phyloP scores from a whole-genome alignment of 2,888 invertebrate genomes.

The Creontiades dilutus region DNA sequence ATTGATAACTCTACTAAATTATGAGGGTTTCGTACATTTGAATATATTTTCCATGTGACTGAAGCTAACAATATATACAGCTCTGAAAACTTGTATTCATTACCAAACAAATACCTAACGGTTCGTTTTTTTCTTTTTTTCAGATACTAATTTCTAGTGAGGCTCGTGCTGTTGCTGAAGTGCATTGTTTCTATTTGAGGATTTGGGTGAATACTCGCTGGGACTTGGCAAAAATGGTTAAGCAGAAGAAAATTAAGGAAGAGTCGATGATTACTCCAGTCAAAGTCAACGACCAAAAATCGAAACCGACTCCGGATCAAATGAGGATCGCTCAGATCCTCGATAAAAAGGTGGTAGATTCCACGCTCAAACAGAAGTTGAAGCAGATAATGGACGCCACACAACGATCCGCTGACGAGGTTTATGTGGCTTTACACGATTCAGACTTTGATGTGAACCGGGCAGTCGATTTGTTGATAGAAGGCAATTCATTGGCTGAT shows the following conservation, averaged over 20 bases:
- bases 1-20: not conserved
- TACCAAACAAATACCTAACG: not conserved
- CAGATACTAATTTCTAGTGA: not conserved
- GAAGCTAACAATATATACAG: not conserved
- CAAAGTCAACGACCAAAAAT: constrained; percentile 25
- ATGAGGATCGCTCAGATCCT: constrained; percentile 91
- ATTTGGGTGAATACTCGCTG: not conserved
- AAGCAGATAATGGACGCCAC: constrained; percentile 94
- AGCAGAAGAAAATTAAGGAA: constrained; percentile 63
- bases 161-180: constrained; percentile 10
- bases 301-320: constrained; percentile 89
- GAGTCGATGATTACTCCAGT: constrained; percentile 17
- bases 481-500: constrained; percentile 86
- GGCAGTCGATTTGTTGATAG: constrained; percentile 90
- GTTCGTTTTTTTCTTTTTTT: not conserved
- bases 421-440: constrained; percentile 94
- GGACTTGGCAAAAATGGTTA: constrained; percentile 50
- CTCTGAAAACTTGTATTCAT: constrained; percentile 23
- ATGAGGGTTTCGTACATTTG: not conserved
- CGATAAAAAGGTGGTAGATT: constrained; percentile 83
- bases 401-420: constrained; percentile 92
- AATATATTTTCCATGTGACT: constrained; percentile 23
- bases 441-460: constrained; percentile 92
- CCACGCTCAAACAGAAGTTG: constrained; percentile 84
- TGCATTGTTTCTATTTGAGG: not conserved